Base-by-base conservation (phyloP, 2,888 invertebrate species). In the Pimpla rufipes region DNA sequence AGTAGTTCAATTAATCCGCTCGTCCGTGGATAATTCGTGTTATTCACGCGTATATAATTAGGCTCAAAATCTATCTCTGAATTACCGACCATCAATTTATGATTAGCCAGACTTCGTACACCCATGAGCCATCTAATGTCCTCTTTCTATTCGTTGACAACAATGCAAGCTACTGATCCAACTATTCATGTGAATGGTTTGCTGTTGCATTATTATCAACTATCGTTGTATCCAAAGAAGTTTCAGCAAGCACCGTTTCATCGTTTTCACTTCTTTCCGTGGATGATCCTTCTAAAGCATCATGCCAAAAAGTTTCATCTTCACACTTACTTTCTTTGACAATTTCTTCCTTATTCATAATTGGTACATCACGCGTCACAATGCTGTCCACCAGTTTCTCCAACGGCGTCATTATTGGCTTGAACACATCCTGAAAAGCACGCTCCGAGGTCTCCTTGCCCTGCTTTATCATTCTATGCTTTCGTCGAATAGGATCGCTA, bases 11-110 rank as follows among this genome's bases (percentile, higher is more conserved):
- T 35, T 7, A 76, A 37, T 37, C 76, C 67, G 0, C 13, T 16
- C n/a, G 80, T 85, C 29, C 42, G 71, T n/a, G 40, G 37, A 81
- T 81, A 85, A 11, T 11, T 76, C 11, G 13, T 11, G 35, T 71
- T 62, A 8, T 75, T 45, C 0, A 85, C 47, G 35, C 29, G 47
- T 16, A 79, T 42, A n/a, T 13, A 45, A 85, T 79, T 6, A 50
- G n/a, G n/a, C n/a, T n/a, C n/a, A n/a, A n/a, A n/a, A n/a, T n/a
- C 10, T 21, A 84, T 74, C 11, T 37, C 35, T 7, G 81, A 35
- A 68, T 81, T n/a, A 5, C 84, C 79, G 47, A 84, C 78, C 74
- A 67, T 81, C 29, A 80, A 73, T n/a, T 64, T 75, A 23, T 64
- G 40, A 2, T 23, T 42, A 5, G 29, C 35, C 18, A 68, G 76